phyloP scores from a whole-genome alignment of 2,888 invertebrate species.

The Archaeoteleia sp. region DNA sequence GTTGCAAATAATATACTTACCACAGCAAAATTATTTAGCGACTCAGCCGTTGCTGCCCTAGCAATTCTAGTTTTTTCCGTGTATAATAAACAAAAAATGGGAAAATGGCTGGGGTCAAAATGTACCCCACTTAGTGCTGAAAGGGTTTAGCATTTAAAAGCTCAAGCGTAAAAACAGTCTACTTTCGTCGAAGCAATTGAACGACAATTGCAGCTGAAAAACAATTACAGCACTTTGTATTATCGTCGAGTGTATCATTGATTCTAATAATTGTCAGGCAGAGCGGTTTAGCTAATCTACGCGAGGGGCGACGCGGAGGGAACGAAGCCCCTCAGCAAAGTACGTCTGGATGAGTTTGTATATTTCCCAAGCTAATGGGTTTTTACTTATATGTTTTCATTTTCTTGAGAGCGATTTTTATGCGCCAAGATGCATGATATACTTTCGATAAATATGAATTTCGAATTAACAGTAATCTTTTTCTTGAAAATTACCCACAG shows the following conservation, averaged over 20 bases:
- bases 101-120: not conserved
- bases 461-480: too few relatives aligned
- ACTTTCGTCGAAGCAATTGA: too few relatives aligned
- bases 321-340: constrained; percentile 12
- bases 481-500: constrained; percentile 45
- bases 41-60: too few relatives aligned
- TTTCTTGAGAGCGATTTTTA: constrained; percentile 3
- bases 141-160: too few relatives aligned
- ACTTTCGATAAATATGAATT: not conserved
- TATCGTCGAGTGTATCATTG: not conserved
- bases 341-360: constrained; percentile 17
- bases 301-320: constrained; percentile 7
- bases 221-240: not conserved
- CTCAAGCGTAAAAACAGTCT: too few relatives aligned
- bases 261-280: constrained; percentile 22
- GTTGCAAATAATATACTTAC: too few relatives aligned
- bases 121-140: too few relatives aligned
- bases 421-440: not conserved
- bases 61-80: too few relatives aligned
- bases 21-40: too few relatives aligned
- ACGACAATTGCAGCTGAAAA: too few relatives aligned
- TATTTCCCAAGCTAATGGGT: constrained; percentile 13
- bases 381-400: constrained; percentile 21
- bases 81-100: not conserved
- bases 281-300: constrained; percentile 18